phyloP scores from a whole-genome alignment of 1,140 invertebrate genomes.

The Aporrectodea caliginosa region DNA sequence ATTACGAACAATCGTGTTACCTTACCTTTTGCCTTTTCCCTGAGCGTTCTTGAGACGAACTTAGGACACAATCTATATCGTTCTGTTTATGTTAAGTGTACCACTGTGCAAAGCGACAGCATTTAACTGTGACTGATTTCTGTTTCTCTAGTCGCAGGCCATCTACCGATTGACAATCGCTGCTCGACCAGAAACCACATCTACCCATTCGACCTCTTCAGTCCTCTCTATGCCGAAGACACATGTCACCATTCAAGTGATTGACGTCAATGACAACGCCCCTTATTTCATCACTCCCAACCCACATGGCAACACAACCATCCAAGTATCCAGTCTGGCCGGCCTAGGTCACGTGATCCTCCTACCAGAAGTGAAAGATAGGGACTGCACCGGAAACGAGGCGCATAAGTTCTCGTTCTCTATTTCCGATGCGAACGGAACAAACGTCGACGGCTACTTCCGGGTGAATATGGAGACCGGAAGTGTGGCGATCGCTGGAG shows the following conservation, averaged over 20 bases:
- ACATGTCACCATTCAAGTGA: conserved; percentile 17
- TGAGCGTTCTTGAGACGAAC: no score
- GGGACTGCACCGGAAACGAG: neutral
- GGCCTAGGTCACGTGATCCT: neutral
- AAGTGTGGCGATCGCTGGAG: neutral
- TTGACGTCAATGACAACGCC: conserved; percentile 27
- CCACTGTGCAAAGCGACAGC: no score
- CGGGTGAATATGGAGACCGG: neutral
- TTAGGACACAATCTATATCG: no score
- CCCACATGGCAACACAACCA: neutral
- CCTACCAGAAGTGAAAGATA: conserved; percentile 10
- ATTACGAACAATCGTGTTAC: no score
- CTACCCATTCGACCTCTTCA: no score
- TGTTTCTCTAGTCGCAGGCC: no score
- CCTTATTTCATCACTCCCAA: conserved; percentile 2
- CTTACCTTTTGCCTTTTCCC: no score
- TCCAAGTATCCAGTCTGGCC: conserved; percentile 18
- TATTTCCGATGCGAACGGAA: conserved; percentile 14
- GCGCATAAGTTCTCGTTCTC: neutral
- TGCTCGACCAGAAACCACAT: no score
- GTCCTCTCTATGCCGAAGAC: neutral
- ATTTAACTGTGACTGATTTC: no score
- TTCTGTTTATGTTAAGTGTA: no score
- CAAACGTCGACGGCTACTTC: neutral
- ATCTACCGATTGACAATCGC: no score